These are phyloP conservation scores for Phoenicopterus ruber DNA, from an alignment of 2,113 vertebrate species.

Conservation along the genomic window DNA sequence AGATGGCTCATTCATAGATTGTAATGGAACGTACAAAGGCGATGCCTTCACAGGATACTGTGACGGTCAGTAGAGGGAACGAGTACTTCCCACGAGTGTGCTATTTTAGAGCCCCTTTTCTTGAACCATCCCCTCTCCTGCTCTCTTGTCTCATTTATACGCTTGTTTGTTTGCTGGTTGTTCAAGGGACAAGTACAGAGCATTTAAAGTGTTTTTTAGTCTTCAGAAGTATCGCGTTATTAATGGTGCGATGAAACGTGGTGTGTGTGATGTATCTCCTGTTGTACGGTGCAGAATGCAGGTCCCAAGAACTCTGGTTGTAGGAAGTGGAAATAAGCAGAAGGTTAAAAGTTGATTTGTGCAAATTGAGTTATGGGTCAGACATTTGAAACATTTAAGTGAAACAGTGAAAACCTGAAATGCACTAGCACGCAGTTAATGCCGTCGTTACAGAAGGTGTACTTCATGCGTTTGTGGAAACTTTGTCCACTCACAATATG, in stretches of 20 bases:
- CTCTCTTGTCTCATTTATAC: not conserved
- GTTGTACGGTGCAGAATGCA: rapidly evolving
- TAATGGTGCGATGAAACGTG: not conserved
- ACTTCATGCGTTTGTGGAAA: not conserved
- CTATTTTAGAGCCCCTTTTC: not conserved
- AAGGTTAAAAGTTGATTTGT: not conserved
- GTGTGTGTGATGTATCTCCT: too few relatives aligned
- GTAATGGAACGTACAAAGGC: not conserved
- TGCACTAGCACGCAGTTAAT: rapidly evolving
- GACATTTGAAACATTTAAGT: not conserved
- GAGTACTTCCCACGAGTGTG: not conserved
- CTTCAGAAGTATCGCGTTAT: not conserved
- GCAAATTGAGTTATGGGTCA: not conserved
- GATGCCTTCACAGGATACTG: not conserved
- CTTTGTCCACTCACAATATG: not conserved
- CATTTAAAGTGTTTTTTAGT: not conserved
- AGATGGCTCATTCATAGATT: not conserved
- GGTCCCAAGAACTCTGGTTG: not conserved
- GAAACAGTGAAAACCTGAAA: not conserved
- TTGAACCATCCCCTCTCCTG: not conserved
- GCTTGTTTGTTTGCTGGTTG: not conserved
- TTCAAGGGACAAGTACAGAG: not conserved
- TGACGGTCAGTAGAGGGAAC: not conserved
- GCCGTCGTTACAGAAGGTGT: not conserved
- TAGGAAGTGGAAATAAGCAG: not conserved